These are phyloP conservation scores for Nezara viridula DNA, from an alignment of 2,888 invertebrate species.

Conservation along the genomic window DNA sequence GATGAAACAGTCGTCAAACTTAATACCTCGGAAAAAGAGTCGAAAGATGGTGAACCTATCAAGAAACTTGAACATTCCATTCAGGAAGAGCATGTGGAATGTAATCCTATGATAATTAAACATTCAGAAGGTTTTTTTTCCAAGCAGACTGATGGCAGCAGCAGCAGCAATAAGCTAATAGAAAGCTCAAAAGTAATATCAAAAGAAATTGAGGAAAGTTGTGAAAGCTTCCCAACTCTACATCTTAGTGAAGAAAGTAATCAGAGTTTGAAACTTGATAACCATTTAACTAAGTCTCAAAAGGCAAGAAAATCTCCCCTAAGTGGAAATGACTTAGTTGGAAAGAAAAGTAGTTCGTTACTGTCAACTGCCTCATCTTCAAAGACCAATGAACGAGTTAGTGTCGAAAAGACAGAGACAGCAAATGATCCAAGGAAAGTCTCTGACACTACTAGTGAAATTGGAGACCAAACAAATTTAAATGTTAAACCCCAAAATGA, in stretches of 20 bases:
- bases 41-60: background rate
- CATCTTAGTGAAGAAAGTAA: conserved; percentile 56
- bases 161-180: background rate
- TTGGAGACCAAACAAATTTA: background rate
- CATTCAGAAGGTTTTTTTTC: background rate
- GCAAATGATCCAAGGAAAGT: background rate
- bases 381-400: background rate
- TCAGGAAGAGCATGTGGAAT: background rate
- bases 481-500: background rate
- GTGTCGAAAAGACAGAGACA: background rate
- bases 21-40: background rate
- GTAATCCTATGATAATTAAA: background rate
- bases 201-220: conserved; percentile 50
- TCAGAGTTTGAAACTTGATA: conserved; percentile 36
- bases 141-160: background rate
- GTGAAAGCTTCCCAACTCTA: conserved; percentile 54
- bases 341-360: background rate
- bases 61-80: background rate
- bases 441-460: background rate
- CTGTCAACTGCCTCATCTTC: background rate
- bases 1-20: background rate
- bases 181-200: background rate
- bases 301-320: conserved; percentile 48
- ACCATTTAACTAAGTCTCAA: background rate
- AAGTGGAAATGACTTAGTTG: background rate